Conservation (phyloP, 2,113 vertebrate genomes). For the Chinchilla lanigera region DNA sequence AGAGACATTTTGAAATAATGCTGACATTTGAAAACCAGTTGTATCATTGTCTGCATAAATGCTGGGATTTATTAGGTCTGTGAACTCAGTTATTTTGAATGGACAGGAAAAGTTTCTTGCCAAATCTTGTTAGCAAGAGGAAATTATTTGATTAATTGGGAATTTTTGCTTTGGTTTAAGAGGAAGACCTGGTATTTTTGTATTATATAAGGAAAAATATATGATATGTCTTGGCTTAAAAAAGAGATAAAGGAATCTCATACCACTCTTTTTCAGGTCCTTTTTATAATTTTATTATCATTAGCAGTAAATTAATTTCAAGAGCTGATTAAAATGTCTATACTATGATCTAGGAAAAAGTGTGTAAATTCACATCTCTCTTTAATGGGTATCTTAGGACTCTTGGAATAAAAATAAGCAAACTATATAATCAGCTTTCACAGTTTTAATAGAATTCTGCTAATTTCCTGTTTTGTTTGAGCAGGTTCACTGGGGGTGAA, state of each 20-base stretch:
- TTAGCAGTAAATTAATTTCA: slow-evolving; percentile 67
- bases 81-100: slow-evolving; percentile 81
- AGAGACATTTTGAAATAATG: slow-evolving; percentile 73
- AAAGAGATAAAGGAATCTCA: slow-evolving; percentile 55
- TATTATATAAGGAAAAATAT: slow-evolving; percentile 67
- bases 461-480: slow-evolving; percentile 67
- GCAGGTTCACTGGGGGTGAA: slow-evolving; percentile 6
- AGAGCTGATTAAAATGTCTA: neutral
- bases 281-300: slow-evolving; percentile 53
- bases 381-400: neutral
- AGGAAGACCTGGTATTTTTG: slow-evolving; percentile 61
- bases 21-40: slow-evolving; percentile 82
- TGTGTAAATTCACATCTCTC: slow-evolving; percentile 4
- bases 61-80: slow-evolving; percentile 74
- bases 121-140: slow-evolving; percentile 72
- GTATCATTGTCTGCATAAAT: slow-evolving; percentile 73
- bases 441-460: slow-evolving; percentile 37
- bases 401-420: slow-evolving; percentile 69
- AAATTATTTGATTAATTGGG: slow-evolving; percentile 76
- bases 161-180: slow-evolving; percentile 74
- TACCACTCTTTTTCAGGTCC: slow-evolving; percentile 45
- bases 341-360: neutral
- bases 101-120: slow-evolving; percentile 85
- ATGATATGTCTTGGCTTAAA: slow-evolving; percentile 11
- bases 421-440: slow-evolving; percentile 50